Evolutionary conservation across 1,140 invertebrate genomes (phyloP).

Genomic region (Cotesia vestalis): DNA sequence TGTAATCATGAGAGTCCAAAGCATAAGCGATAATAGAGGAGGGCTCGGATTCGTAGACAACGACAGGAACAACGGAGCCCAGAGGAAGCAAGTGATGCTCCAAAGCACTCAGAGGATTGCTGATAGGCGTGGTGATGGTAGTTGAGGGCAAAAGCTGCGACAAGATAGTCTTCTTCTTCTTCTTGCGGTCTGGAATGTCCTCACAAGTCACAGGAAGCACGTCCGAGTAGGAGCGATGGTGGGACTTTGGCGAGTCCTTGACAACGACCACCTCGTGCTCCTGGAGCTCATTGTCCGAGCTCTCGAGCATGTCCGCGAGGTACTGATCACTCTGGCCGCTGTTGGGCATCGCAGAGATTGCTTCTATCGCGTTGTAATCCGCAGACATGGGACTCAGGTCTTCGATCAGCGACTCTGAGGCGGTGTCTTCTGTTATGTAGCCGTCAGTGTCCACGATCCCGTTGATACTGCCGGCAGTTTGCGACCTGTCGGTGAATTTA

Average conservation of each 20-base stretch:
- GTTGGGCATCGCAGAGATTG: slow-evolving; percentile 47
- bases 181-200: slow-evolving; percentile 68
- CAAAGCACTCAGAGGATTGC: slow-evolving; percentile 56
- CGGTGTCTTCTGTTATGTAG: slow-evolving; percentile 61
- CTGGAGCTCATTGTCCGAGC: slow-evolving; percentile 52
- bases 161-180: slow-evolving; percentile 76
- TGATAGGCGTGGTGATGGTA: slow-evolving; percentile 64
- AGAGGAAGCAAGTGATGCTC: slow-evolving; percentile 62
- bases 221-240: slow-evolving; percentile 64
- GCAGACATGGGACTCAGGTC: slow-evolving; percentile 60
- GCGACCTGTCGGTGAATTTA: slow-evolving; percentile 53
- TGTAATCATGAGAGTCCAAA: slow-evolving; percentile 78
- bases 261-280: slow-evolving; percentile 57
- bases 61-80: slow-evolving; percentile 74
- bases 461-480: slow-evolving; percentile 40
- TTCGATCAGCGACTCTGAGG: slow-evolving; percentile 59
- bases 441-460: slow-evolving; percentile 53
- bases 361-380: slow-evolving; percentile 62
- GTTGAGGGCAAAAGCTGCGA: slow-evolving; percentile 73
- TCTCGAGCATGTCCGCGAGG: slow-evolving; percentile 45
- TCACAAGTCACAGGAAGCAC: slow-evolving; percentile 57
- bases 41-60: slow-evolving; percentile 85
- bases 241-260: slow-evolving; percentile 59
- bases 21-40: slow-evolving; percentile 91
- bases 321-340: slow-evolving; percentile 45